Base-by-base conservation (phyloP, 1,140 invertebrate genomes). In the Cydia strobilella region DNA sequence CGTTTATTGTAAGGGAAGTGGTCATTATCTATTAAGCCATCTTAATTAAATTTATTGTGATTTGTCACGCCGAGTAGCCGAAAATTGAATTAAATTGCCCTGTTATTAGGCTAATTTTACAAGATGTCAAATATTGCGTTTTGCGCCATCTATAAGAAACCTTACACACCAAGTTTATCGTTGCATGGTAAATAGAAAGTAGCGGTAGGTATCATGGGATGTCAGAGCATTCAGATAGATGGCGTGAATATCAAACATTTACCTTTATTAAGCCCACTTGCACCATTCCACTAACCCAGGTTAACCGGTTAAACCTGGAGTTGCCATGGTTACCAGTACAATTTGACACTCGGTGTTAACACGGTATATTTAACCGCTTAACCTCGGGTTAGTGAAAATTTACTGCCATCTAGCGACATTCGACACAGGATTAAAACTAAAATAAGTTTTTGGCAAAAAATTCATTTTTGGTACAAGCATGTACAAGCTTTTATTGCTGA, bases 31-130 rank as follows among this genome's bases (percentile, higher is more conserved):
- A 69, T 69, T 69, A 69, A 35, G 15, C 65, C 65, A 35, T 69
- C 31, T 42, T 42, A 69, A 69, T 69, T 39, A 69, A 69, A 69
- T 42, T 69, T 35, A 69, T 42, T 69, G 65, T 69, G 65, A 69
- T 69, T 69, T 69, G n/a, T 69, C 65, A 69, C 65, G 31, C 65
- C n/a, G 27, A 10, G 27, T 69, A n/a, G 13, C 25, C 65, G 65
- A 69, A 69, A 69, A 69, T 69, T 69, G 65, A 69, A 69, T 69
- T 69, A 69, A 18, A 35, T 35, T 66, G 18, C 15, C 3, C n/a
- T 9, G 35, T n/a, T n/a, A 35, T 66, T 66, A 69, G 18, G n/a
- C 31, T 35, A 35, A 35, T 69, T 35, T 31, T 31, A 18, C 5
- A 39, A 2, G 48, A 10, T 18, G 4, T 42, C 13, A 23, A 1